phyloP scores from a whole-genome alignment of 2,797 vertebrate species.

The Hippocampus kuda region DNA sequence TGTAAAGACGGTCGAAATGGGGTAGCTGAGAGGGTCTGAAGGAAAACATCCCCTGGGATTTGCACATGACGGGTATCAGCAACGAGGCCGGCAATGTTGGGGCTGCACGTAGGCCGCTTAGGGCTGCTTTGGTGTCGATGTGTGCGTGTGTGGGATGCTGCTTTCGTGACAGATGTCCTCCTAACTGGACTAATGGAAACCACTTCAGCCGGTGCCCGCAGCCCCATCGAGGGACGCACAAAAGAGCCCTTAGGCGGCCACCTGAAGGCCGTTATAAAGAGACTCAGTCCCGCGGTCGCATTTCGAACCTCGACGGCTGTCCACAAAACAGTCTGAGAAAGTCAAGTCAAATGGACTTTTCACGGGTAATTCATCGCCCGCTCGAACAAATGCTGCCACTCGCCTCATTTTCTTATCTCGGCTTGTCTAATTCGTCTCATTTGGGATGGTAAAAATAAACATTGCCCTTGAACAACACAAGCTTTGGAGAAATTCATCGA shows the following conservation, averaged over 20 bases:
- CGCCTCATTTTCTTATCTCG: constrained; percentile 14
- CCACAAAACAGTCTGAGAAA: constrained; percentile 10
- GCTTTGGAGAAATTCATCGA: background rate
- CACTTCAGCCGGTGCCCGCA: constrained; percentile 35
- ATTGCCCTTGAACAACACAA: background rate
- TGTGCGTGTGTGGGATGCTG: constrained; percentile 16
- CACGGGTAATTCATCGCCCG: background rate
- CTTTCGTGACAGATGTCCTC: constrained; percentile 51
- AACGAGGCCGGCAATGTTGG: constrained; percentile 16
- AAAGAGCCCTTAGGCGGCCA: constrained; percentile 25
- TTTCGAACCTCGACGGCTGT: background rate
- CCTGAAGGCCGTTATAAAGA: constrained; percentile 31
- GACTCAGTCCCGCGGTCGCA: background rate
- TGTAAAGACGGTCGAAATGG: constrained; percentile 22
- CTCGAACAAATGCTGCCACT: constrained; percentile 8
- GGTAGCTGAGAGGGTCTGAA: constrained; percentile 23
- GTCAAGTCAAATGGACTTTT: background rate
- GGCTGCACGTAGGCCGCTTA: constrained; percentile 33
- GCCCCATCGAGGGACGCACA: constrained; percentile 15
- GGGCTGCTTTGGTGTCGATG: constrained; percentile 22
- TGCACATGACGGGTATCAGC: constrained; percentile 33
- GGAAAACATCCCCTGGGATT: constrained; percentile 26
- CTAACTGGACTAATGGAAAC: constrained; percentile 60
- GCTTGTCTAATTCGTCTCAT: constrained; percentile 14
- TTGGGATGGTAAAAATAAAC: background rate